Base-by-base conservation (phyloP, 2,888 invertebrate species). In the Escarpia spicata region DNA sequence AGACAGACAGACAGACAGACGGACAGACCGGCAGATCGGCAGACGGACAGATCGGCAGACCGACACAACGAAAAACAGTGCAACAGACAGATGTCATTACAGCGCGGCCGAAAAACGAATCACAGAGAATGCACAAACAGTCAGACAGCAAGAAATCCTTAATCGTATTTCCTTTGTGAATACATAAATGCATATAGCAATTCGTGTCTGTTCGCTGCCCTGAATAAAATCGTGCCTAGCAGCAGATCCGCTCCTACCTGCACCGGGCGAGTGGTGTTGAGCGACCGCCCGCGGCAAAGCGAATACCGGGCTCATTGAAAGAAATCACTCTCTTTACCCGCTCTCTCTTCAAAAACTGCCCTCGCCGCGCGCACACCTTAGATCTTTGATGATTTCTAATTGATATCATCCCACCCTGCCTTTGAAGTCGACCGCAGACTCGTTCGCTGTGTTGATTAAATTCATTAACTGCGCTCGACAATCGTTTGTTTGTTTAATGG, bases 381-480 rank as follows among this genome's bases (percentile, higher is more conserved):
- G 26, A 75, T 75, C 75, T 75, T 6, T 75, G 75, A 75, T 75
- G 75, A 75, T 75, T 75, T 75, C 75, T 75, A 75, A 75, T 75
- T 75, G 75, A 75, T 75, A 75, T 75, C 75, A 75, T 75, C 75
- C 75, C 75, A 75, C 75, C 75, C n/a, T 26, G 75, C 75, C 75
- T 75, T 75, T 75, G 75, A 75, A 26, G 75, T 75, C 75, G 75
- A 75, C 75, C 75, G 75, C 75, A 15, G 26, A 26, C 6, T 75
- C 75, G 75, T 26, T 75, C 75, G 75, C 75, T 75, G 75, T 75
- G 75, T 75, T 75, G 75, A 75, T 75, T 75, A 75, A 75, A 75
- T 75, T 75, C 75, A 75, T 75, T 75, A 75, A 75, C 75, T 2
- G 75, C 75, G 75, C 75, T 75, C 75, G 75, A 75, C 75, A 75